These are phyloP conservation scores for Benitochromis conjunctus DNA, from an alignment of 2,113 vertebrate species.

Conservation along the genomic window DNA sequence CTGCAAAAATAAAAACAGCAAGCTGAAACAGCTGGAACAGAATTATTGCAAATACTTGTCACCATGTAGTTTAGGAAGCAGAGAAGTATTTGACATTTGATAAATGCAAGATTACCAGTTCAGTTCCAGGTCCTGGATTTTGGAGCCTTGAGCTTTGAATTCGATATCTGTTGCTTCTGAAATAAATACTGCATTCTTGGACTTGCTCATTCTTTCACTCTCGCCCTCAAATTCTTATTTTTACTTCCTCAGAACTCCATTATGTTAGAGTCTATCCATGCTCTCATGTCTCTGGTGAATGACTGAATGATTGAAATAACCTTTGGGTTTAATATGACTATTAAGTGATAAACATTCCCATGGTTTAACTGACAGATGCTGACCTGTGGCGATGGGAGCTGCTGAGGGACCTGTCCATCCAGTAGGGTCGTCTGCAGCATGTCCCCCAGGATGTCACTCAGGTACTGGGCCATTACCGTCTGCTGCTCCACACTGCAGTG, in stretches of 20 bases:
- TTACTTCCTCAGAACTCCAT: not conserved
- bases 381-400: constrained; percentile 89
- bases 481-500: constrained; percentile 91
- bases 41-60: not conserved
- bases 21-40: not conserved
- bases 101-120: not conserved
- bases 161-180: not conserved
- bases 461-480: constrained; percentile 75
- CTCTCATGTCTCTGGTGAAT: not conserved
- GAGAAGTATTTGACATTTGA: not conserved
- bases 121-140: not conserved
- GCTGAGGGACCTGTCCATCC: constrained; percentile 64
- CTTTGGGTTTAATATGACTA: not conserved
- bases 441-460: constrained; percentile 82
- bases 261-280: not conserved
- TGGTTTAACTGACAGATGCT: not conserved
- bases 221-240: not conserved
- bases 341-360: not conserved
- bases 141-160: not conserved
- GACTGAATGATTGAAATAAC: not conserved
- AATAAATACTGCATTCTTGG: not conserved
- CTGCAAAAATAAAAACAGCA: not conserved
- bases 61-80: not conserved
- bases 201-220: not conserved
- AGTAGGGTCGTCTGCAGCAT: constrained; percentile 74